A percentile compares a stretch with the other conserved stretches of the same genome.
phyloP scores from a whole-genome alignment of 2,113 vertebrate genomes.

The Gadus macrocephalus region DNA sequence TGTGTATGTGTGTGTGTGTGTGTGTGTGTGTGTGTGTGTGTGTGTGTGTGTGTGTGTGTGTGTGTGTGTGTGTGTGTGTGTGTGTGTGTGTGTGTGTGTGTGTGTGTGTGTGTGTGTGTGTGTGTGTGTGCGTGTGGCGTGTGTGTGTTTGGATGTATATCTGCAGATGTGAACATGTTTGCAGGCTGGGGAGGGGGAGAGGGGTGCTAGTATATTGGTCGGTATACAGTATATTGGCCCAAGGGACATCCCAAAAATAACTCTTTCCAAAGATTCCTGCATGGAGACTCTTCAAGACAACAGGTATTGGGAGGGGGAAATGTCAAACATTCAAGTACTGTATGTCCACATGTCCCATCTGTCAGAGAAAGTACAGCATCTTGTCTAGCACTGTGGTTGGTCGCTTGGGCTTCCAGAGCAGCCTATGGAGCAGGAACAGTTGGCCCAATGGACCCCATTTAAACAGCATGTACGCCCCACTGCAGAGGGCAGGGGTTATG shows the following conservation, averaged over 20 bases:
- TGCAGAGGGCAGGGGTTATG: conserved; percentile 50
- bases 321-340: neutral
- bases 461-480: conserved; percentile 26
- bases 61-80: neutral
- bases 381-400: neutral
- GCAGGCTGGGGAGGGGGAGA: neutral
- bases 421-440: neutral
- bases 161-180: neutral
- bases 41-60: neutral
- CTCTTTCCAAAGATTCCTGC: neutral
- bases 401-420: neutral
- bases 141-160: conserved; percentile 1
- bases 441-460: conserved; percentile 1
- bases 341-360: neutral
- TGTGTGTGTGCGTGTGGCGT: neutral
- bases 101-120: neutral
- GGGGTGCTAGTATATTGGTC: neutral
- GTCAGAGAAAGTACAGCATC: neutral
- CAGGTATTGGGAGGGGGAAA: neutral
- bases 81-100: neutral
- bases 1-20: neutral
- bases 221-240: no score
- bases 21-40: neutral
- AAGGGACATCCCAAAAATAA: no score
- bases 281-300: neutral